A percentile compares a stretch with the other conserved stretches of the same genome.
phyloP scores from a whole-genome alignment of 1,140 invertebrate genomes.

The Leptinotarsa defecta region DNA sequence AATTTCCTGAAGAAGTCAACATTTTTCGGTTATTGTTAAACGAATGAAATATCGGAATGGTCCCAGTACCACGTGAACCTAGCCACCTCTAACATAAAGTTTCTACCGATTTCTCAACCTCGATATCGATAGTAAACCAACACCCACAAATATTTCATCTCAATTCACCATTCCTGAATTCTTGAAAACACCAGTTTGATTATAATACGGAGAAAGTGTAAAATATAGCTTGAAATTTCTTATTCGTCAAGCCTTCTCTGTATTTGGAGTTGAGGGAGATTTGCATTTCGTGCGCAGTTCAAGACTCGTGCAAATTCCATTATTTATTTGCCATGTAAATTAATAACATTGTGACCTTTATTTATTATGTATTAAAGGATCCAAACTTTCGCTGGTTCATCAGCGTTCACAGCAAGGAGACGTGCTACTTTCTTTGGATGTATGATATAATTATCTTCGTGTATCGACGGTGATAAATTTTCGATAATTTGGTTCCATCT shows the following conservation, averaged over 20 bases:
- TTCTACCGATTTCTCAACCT: too few species aligned
- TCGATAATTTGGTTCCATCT: background rate
- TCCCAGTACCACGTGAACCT: too few species aligned
- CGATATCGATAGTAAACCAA: too few species aligned
- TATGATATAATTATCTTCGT: background rate
- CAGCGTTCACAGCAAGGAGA: background rate
- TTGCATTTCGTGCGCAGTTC: background rate
- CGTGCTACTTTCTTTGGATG: background rate
- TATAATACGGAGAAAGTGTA: background rate
- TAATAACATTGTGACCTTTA: slow-evolving; percentile 1
- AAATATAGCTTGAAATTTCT: too few species aligned
- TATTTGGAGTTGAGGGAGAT: background rate
- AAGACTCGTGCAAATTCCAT: slow-evolving; percentile 2
- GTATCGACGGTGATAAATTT: background rate
- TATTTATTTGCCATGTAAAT: slow-evolving; percentile 1
- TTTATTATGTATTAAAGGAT: background rate
- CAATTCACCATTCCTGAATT: background rate
- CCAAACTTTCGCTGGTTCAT: slow-evolving; percentile 5
- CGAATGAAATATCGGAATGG: too few species aligned
- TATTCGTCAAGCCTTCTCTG: slow-evolving; percentile 2
- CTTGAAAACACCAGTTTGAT: background rate
- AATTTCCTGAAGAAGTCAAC: too few species aligned
- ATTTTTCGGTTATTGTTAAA: too few species aligned
- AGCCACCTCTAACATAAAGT: too few species aligned
- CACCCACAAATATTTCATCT: too few species aligned